Conservation (phyloP, 2,113 vertebrate species). For the Pygoscelis adeliae region DNA sequence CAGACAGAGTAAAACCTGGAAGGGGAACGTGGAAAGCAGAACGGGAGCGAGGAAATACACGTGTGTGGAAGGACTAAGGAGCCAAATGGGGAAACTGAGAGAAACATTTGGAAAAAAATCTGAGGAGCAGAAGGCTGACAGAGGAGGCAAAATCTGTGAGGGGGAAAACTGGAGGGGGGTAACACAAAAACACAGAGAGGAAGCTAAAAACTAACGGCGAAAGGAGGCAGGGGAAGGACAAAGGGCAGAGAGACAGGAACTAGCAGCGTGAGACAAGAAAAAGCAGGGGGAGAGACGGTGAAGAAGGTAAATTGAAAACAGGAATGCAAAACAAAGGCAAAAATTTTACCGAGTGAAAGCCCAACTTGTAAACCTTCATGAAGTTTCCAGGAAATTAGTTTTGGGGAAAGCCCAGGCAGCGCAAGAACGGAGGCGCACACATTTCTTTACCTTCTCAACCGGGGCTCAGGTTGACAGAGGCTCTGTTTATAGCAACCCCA, state of each 20-base stretch:
- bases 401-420: background rate
- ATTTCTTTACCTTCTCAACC: background rate
- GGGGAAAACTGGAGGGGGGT: background rate
- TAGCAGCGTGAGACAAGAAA: background rate
- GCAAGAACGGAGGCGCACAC: background rate
- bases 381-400: background rate
- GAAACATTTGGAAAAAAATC: slow-evolving; percentile 37
- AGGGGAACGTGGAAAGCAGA: background rate
- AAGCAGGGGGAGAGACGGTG: background rate
- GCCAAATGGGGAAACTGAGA: slow-evolving; percentile 28
- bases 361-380: background rate
- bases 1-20: background rate
- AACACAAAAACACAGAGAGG: background rate
- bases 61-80: background rate
- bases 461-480: background rate
- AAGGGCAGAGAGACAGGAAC: background rate
- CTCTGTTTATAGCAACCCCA: background rate
- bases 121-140: slow-evolving; percentile 40
- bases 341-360: background rate
- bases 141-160: slow-evolving; percentile 18
- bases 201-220: background rate
- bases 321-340: background rate
- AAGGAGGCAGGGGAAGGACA: background rate
- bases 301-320: background rate
- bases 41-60: background rate